phyloP scores from a whole-genome alignment of 2,113 vertebrate genomes.

The Halichoeres trimaculatus region DNA sequence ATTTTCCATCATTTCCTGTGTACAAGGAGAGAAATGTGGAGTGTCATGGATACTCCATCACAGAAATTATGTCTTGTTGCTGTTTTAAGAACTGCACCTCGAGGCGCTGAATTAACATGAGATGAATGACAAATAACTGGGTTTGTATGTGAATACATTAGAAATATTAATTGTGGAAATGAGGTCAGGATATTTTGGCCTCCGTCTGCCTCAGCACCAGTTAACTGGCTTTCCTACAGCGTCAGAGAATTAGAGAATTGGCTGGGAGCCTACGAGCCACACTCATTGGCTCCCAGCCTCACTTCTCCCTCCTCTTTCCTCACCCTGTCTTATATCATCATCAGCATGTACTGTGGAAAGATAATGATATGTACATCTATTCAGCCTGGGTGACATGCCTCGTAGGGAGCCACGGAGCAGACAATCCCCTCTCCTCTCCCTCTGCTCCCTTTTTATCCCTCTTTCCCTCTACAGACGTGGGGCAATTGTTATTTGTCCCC shows the following conservation, averaged over 20 bases:
- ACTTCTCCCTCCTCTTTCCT: slow-evolving; percentile 24
- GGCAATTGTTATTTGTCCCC: slow-evolving; percentile 63
- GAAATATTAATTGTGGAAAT: not conserved
- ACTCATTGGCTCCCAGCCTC: slow-evolving; percentile 32
- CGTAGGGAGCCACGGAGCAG: slow-evolving; percentile 19
- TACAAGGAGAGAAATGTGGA: too few relatives aligned
- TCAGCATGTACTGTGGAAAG: slow-evolving; percentile 13
- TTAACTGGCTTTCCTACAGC: not conserved
- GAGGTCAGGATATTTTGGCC: not conserved
- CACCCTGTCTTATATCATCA: slow-evolving; percentile 47
- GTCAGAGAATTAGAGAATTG: slow-evolving; percentile 18
- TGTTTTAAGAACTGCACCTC: not conserved
- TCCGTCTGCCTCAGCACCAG: not conserved
- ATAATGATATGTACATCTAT: slow-evolving; percentile 53
- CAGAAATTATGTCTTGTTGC: too few relatives aligned
- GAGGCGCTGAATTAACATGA: too few relatives aligned
- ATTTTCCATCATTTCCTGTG: too few relatives aligned
- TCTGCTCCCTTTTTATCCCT: slow-evolving; percentile 23
- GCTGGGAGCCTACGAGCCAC: slow-evolving; percentile 10
- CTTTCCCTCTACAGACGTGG: slow-evolving; percentile 33
- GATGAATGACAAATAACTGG: not conserved
- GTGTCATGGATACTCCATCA: too few relatives aligned
- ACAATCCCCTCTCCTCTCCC: slow-evolving; percentile 31
- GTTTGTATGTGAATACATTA: not conserved
- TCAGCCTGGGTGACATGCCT: slow-evolving; percentile 49